A percentile compares a stretch with the other conserved stretches of the same genome.
Evolutionary conservation across 1,140 invertebrate genomes (phyloP).

Genomic region (Procambarus clarkii): DNA sequence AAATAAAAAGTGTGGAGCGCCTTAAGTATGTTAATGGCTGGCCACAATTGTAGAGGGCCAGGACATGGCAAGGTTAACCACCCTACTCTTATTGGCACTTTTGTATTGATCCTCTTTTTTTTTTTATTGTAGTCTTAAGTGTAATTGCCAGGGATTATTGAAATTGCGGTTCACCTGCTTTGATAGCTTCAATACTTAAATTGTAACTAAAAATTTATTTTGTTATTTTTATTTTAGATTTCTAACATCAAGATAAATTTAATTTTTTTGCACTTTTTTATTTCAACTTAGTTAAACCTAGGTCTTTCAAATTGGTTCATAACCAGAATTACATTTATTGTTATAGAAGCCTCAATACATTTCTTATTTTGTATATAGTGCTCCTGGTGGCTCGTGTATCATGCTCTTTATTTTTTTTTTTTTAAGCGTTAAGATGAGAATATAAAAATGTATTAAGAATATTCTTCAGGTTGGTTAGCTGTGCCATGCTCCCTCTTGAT

Average conservation of each 20-base stretch:
- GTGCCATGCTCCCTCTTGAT: constrained; percentile 36
- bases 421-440: not conserved
- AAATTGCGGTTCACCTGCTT: not conserved
- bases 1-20: constrained; percentile 25
- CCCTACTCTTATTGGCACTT: not conserved
- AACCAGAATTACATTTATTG: too few species aligned
- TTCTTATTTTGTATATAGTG: too few species aligned
- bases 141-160: not conserved
- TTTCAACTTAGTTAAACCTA: too few species aligned
- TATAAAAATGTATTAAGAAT: constrained; percentile 12
- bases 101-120: not conserved
- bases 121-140: not conserved
- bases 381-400: too few species aligned
- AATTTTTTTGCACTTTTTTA: too few species aligned
- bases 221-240: not conserved
- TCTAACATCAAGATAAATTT: too few species aligned
- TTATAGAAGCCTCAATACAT: too few species aligned
- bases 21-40: constrained; percentile 38
- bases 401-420: not conserved
- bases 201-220: not conserved
- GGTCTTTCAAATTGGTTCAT: too few species aligned
- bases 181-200: not conserved
- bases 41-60: constrained; percentile 25
- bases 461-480: constrained; percentile 39
- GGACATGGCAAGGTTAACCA: constrained; percentile 35